phyloP scores from a whole-genome alignment of 1,140 invertebrate genomes.

The Rhyacophila brunnea region DNA sequence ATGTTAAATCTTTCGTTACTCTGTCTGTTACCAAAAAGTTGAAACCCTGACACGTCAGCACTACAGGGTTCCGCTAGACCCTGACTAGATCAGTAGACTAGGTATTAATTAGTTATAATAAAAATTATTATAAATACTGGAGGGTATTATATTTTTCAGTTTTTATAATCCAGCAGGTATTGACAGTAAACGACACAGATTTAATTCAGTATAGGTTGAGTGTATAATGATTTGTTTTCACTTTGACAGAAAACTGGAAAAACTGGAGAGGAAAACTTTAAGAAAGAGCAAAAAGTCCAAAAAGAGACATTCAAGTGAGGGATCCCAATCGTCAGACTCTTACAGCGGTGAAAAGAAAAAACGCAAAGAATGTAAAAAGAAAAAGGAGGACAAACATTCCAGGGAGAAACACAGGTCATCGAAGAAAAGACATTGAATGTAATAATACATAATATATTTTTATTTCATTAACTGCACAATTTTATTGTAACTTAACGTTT shows the following conservation, averaged over 20 bases:
- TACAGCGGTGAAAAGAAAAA: constrained; percentile 35
- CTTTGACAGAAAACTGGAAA: constrained; percentile 69
- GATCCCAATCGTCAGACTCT: constrained; percentile 30
- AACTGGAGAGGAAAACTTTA: constrained; percentile 69
- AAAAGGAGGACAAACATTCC: constrained; percentile 33
- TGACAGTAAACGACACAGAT: neutral
- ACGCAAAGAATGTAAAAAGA: constrained; percentile 36
- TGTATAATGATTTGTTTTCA: neutral
- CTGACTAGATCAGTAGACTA: no score
- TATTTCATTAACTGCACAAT: no score
- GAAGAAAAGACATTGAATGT: constrained; percentile 9
- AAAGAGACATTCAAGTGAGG: constrained; percentile 27
- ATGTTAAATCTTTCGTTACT: no score
- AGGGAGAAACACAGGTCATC: constrained; percentile 19
- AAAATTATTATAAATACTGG: neutral
- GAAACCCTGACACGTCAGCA: no score
- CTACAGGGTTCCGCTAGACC: no score
- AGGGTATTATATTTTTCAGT: neutral
- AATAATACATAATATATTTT: no score
- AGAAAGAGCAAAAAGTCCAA: constrained; percentile 57
- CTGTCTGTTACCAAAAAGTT: no score
- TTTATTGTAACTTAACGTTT: no score
- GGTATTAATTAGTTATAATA: neutral
- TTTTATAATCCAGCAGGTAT: neutral
- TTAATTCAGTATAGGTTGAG: neutral